Evolutionary conservation across 1,140 invertebrate species (phyloP).

Genomic region (Rhizoglyphus robini): DNA sequence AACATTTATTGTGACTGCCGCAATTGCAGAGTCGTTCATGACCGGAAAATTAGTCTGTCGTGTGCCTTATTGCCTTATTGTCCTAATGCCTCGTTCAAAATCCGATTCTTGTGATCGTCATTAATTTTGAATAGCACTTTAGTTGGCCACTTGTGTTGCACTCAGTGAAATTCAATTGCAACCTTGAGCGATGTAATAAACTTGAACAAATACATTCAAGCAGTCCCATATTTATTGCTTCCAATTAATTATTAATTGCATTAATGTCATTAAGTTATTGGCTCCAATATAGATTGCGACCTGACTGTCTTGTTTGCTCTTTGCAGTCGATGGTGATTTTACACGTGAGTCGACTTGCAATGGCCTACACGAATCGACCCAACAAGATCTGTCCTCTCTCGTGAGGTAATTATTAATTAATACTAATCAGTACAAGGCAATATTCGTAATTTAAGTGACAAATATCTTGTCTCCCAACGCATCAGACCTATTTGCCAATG

Average conservation of each 20-base stretch:
- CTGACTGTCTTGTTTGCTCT: no score
- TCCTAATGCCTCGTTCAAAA: no score
- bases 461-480: slow-evolving; percentile 1
- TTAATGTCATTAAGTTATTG: no score
- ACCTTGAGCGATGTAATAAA: not conserved
- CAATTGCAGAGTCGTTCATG: not conserved
- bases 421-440: no score
- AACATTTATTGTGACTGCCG: not conserved
- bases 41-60: not conserved
- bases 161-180: not conserved
- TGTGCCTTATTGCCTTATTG: not conserved
- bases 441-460: no score
- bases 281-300: no score
- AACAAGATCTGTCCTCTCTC: no score
- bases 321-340: not conserved
- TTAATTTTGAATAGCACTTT: slow-evolving; percentile 3
- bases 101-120: slow-evolving; percentile 11
- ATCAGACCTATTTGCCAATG: no score
- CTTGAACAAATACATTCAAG: slow-evolving; percentile 3
- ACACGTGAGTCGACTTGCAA: not conserved
- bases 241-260: slow-evolving; percentile 3
- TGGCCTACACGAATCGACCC: not conserved
- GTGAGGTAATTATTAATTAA: no score
- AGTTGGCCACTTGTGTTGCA: not conserved
- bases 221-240: slow-evolving; percentile 8